phyloP scores from a whole-genome alignment of 2,113 vertebrate genomes.

The Acanthisitta chloris region DNA sequence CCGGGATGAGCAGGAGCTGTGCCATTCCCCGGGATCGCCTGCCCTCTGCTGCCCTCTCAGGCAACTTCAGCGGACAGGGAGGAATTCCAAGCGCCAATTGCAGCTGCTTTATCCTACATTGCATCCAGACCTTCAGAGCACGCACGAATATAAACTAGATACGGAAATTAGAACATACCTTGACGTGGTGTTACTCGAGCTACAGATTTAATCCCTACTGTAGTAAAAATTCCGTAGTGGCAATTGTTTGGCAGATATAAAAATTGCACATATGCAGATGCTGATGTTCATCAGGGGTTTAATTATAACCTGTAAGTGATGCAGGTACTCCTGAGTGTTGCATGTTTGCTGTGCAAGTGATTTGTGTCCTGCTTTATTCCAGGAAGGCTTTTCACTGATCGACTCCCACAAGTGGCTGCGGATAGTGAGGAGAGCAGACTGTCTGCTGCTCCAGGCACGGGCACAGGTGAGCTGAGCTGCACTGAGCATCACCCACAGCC shows the following conservation, averaged over 20 bases:
- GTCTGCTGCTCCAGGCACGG: constrained; percentile 81
- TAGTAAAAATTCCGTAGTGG: not conserved
- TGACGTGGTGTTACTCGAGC: not conserved
- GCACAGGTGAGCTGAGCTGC: constrained; percentile 71
- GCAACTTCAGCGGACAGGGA: not conserved
- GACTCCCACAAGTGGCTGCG: constrained; percentile 80
- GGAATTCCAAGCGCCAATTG: not conserved
- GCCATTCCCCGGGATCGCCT: not conserved
- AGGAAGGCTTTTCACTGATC: constrained; percentile 89
- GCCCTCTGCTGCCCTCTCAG: constrained; percentile 58
- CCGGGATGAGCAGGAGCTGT: not conserved
- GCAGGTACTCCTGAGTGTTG: not conserved
- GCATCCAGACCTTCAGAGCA: not conserved
- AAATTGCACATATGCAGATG: not conserved
- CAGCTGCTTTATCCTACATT: not conserved
- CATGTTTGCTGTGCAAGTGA: not conserved
- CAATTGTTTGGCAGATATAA: not conserved
- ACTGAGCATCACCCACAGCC: not conserved
- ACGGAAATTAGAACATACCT: not conserved
- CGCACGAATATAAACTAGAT: not conserved
- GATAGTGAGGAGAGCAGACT: constrained; percentile 83
- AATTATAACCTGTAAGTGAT: not conserved
- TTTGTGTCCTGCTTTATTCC: constrained; percentile 49
- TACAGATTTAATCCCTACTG: not conserved
- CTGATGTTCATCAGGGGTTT: not conserved